Base-by-base conservation (phyloP, 1,140 invertebrate species). In the Pogonomyrmex californicus region DNA sequence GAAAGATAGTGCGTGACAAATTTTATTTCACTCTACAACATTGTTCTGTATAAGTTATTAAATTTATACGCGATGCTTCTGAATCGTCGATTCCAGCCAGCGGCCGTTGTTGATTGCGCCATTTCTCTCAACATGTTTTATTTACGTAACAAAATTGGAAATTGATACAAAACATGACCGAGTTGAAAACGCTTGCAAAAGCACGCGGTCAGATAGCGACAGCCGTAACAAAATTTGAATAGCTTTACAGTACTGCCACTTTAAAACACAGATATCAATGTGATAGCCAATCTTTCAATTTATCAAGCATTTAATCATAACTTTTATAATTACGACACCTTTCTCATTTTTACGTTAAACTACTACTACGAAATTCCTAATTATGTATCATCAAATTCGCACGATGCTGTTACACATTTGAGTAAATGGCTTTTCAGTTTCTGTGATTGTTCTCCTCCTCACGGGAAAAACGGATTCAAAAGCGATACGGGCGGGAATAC, bases 101-200 rank as follows among this genome's bases (percentile, higher is more conserved):
- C 49, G 36, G n/a, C 41, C 10, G 63, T 68, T 70, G 77, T 68
- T 81, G 78, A 81, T 81, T 81, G 77, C 77, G n/a, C 47, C 62
- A 81, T 81, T 81, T 81, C 65, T 81, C 23, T 71, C 65, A 71
- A 81, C 23, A 14, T 71, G 47, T 81, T 81, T 71, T 71, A 81
- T 81, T 81, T 81, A 58, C 65, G 38, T n/a, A 56, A 14, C 49
- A 14, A 70, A 81, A 81, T 81, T 81, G 51, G 65, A 71, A 71
- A 68, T 81, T 71, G 65, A 81, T 81, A 44, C 78, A 81, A 56
- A 81, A 81, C 49, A 49, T 81, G 65, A 70, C 38, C 23, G 14
- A 9, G 2, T 71, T 23, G 51, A 44, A 56, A 81, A 70, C 30
- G 58, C 23, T 78, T 49, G 38, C 23, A 44, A 23, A 23, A 14